Evolutionary conservation across 2,888 invertebrate genomes (phyloP), one percentile per base, ranked within the genome.

Genomic region (Metallyticus violacea): DNA sequence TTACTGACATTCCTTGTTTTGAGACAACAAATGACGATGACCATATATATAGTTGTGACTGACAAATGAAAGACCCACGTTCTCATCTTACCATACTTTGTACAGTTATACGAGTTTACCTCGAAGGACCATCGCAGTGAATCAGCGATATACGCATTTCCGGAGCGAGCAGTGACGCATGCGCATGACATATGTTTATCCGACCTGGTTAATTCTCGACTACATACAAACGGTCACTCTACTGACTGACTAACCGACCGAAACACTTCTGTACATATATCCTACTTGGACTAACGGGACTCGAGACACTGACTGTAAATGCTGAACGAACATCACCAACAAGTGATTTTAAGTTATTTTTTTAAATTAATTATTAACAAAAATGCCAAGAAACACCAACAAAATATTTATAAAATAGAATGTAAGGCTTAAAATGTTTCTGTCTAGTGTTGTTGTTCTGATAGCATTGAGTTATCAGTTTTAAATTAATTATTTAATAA

Each of bases 401-500:
- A 26, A 30, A 81, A 30, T 81, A 81, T 81, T 81, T 81, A 81
- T 81, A 30, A 81, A 15, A 62, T 62, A 62, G 40, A n/a, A n/a
- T n/a, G n/a, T n/a, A n/a, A n/a, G n/a, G n/a, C n/a, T n/a, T n/a
- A n/a, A n/a, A n/a, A n/a, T n/a, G n/a, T n/a, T n/a, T n/a, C 40
- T 82, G 40, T 26, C 0, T 26, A 26, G 9, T 62, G 26, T 22
- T 40, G 27, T 76, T 82, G 1, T 76, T 76, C 30, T 26, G 76
- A 76, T 82, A 7, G 25, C 26, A 29, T 76, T 15, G n/a, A 25
- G 26, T 9, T 22, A 22, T 82, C 76, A 26, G 22, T 26, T 25
- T 76, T 76, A 76, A 76, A 27, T 62, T 82, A 82, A 82, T 82
- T 82, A 82, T 82, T 82, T 82, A 82, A 82, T 82, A 76, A 82